phyloP scores from a whole-genome alignment of 2,113 vertebrate genomes.

The Scortum barcoo region DNA sequence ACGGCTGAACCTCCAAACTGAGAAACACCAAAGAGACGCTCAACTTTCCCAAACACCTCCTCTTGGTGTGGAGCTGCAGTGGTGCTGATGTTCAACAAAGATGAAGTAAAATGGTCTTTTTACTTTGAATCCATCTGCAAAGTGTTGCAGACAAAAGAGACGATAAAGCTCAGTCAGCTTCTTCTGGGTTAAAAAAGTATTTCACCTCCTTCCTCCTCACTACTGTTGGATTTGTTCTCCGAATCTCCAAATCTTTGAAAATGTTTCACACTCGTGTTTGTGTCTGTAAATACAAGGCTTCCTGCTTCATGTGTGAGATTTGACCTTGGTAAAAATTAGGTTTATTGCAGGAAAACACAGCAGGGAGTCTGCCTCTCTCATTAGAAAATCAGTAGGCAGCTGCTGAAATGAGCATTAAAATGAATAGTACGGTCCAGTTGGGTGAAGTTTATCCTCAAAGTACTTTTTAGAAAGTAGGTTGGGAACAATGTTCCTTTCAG shows the following conservation, averaged over 20 bases:
- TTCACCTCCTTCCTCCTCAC: not conserved
- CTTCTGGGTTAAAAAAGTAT: not conserved
- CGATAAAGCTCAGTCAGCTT: not conserved
- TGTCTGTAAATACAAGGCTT: constrained; percentile 16
- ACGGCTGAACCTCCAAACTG: not conserved
- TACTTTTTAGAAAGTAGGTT: constrained; percentile 3
- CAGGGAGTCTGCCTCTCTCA: constrained; percentile 21
- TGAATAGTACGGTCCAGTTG: not conserved
- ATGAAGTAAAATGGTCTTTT: not conserved
- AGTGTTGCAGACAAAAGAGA: not conserved
- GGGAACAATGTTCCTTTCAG: not conserved
- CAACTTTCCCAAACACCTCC: not conserved
- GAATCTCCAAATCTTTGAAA: not conserved
- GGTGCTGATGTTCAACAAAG: not conserved
- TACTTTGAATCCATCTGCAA: not conserved
- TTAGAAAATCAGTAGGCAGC: constrained; percentile 10
- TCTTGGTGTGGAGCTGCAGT: not conserved
- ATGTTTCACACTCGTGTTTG: not conserved
- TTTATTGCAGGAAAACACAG: constrained; percentile 17
- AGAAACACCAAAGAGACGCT: not conserved
- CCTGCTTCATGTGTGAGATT: not conserved
- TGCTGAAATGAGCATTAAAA: constrained; percentile 25
- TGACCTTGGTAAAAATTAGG: constrained; percentile 45
- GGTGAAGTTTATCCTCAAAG: constrained; percentile 14
- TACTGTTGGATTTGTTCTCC: not conserved